These are phyloP conservation scores for Phalloptychus januarius DNA, from an alignment of 2,797 vertebrate species.

Conservation along the genomic window DNA sequence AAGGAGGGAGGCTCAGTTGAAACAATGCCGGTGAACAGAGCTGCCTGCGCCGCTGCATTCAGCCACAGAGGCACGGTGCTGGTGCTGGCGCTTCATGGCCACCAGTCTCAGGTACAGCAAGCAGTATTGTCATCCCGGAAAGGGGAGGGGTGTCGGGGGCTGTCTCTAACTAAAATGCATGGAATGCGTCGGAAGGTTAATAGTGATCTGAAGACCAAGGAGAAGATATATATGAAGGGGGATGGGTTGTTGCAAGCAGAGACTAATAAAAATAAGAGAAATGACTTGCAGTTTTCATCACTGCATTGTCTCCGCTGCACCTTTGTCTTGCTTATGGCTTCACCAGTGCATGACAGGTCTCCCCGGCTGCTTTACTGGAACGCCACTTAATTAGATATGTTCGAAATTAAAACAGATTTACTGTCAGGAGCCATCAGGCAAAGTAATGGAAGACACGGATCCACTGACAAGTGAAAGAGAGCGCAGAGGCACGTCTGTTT, in stretches of 20 bases:
- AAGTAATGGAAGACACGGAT: neutral
- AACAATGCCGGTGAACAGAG: constrained; percentile 62
- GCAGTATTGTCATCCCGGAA: constrained; percentile 1
- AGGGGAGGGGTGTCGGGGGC: constrained; percentile 37
- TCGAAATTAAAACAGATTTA: constrained; percentile 2
- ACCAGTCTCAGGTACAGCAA: constrained; percentile 65
- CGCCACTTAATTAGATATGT: neutral
- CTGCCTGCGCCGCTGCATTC: constrained; percentile 22
- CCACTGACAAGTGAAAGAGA: neutral
- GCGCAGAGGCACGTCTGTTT: neutral
- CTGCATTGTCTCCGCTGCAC: constrained; percentile 48
- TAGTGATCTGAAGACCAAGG: constrained; percentile 63
- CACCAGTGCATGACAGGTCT: constrained; percentile 44
- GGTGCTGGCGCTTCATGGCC: constrained; percentile 41
- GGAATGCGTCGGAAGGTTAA: constrained; percentile 80
- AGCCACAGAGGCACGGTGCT: constrained; percentile 37
- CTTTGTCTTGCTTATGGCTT: constrained; percentile 38
- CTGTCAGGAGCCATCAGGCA: constrained; percentile 2
- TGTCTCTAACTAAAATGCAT: constrained; percentile 77
- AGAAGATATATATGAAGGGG: constrained; percentile 49
- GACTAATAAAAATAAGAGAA: constrained; percentile 35
- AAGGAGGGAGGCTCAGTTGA: constrained; percentile 7
- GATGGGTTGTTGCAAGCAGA: constrained; percentile 61
- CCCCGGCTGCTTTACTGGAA: neutral
- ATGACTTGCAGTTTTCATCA: constrained; percentile 1